Evolutionary conservation across 2,797 vertebrate species (phyloP), one percentile per base, ranked within the genome.

Genomic region (Falco novaeseelandiae): DNA sequence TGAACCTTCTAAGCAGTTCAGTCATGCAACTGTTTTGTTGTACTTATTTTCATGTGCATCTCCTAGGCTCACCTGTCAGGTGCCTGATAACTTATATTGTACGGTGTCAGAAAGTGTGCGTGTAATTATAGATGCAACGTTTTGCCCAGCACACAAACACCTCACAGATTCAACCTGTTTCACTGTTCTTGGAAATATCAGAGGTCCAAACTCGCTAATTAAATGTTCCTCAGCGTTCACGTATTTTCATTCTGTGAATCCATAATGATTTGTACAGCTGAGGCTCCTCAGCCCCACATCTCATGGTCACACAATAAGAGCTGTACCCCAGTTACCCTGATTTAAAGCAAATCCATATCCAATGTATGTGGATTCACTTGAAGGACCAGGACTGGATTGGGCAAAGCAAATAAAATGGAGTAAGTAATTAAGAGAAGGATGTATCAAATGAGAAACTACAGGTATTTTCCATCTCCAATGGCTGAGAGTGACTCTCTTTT

Each of bases 331-430:
- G 18, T 26, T 26, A 51, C 17, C 14, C 65, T 63, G 25, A 67
- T 57, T 93, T 77, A 85, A 90, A 87, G 22, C 20, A 29, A 89
- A 46, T 15, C 12, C 18, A 54, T 32, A 42, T 6, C n/a, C 49
- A 72, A 0, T 5, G 9, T 15, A 12, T 9, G 12, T 10, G 25
- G 36, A 49, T 49, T 66, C 58, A 67, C 42, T 36, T 46, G 83
- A 85, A 83, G 34, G 73, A 89, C 49, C 46, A 42, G 40, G 29
- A 77, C 38, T 4, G 4, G 38, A 81, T 11, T 8, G 51, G 76
- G 38, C 29, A 93, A 95, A 72, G 72, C 46, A 95, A 92, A 89
- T 87, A 87, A 76, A 84, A 63, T 23, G 21, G 40, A 93, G 44
- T 7, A 83, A 14, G 0, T 32, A 85, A 97, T 77, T 71, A 87